phyloP scores from a whole-genome alignment of 2,797 vertebrate species.

The Sebastes vulpes region DNA sequence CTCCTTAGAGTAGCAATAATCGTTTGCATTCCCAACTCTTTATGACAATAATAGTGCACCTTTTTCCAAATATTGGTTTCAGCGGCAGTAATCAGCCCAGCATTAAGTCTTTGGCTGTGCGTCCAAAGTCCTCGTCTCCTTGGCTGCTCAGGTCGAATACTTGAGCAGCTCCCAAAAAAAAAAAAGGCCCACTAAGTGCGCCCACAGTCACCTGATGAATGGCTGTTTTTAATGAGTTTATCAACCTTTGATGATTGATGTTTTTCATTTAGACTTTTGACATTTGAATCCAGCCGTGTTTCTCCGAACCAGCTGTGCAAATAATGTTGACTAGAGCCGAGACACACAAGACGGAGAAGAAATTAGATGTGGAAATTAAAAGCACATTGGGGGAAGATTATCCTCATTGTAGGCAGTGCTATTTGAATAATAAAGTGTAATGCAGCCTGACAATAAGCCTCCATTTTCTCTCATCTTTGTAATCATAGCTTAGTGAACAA shows the following conservation, averaged over 20 bases:
- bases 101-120: conserved; percentile 45
- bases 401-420: conserved; percentile 59
- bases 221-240: conserved; percentile 40
- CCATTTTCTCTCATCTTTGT: conserved; percentile 72
- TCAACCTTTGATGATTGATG: conserved; percentile 50
- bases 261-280: conserved; percentile 47
- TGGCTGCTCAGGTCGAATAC: conserved; percentile 36
- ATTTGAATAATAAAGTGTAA: conserved; percentile 73
- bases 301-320: conserved; percentile 46
- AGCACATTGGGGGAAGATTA: conserved; percentile 67
- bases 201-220: conserved; percentile 46
- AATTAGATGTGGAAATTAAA: conserved; percentile 61
- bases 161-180: conserved; percentile 7
- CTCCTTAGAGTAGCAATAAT: conserved; percentile 33
- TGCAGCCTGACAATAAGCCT: conserved; percentile 56
- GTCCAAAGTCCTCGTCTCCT: conserved; percentile 50
- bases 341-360: conserved; percentile 23
- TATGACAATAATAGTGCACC: conserved; percentile 53
- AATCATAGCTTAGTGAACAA: conserved; percentile 69
- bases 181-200: not conserved
- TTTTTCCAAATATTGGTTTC: conserved; percentile 59
- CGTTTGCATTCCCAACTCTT: conserved; percentile 51
- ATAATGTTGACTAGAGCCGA: conserved; percentile 34
- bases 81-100: conserved; percentile 57
- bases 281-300: conserved; percentile 35